Conservation (phyloP, 2,797 vertebrate genomes). For the Macropus fuliginosus region DNA sequence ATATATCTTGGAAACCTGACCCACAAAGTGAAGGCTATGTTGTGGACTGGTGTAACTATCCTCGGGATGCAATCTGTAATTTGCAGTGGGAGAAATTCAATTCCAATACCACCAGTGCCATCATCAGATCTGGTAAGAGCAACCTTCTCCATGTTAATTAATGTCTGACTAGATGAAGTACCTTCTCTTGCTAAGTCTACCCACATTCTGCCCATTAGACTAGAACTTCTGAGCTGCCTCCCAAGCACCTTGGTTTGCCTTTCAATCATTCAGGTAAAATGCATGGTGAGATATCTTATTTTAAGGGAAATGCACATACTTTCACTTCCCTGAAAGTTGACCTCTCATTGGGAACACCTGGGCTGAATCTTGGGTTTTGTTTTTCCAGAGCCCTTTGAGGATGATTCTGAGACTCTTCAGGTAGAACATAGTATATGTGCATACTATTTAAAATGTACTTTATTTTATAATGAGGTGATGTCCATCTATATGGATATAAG, state of each 20-base stretch:
- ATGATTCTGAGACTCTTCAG: background rate
- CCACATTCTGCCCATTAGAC: no score
- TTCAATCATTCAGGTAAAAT: background rate
- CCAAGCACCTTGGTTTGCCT: background rate
- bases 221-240: background rate
- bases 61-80: constrained; percentile 75
- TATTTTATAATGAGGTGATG: background rate
- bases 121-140: constrained; percentile 86
- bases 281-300: background rate
- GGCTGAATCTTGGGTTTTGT: background rate
- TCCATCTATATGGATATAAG: background rate
- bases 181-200: background rate
- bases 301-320: background rate
- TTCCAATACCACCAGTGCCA: constrained; percentile 79
- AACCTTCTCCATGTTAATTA: background rate
- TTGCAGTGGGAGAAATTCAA: constrained; percentile 87
- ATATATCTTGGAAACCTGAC: constrained; percentile 85
- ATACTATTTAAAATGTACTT: background rate
- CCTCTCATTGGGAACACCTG: background rate
- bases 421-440: background rate
- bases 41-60: constrained; percentile 89
- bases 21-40: constrained; percentile 84
- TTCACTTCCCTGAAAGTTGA: background rate
- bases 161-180: background rate
- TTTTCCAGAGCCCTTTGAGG: background rate